Evolutionary conservation across 2,888 invertebrate species (phyloP), one percentile per base, ranked within the genome.

Genomic region (Mimas tiliae): DNA sequence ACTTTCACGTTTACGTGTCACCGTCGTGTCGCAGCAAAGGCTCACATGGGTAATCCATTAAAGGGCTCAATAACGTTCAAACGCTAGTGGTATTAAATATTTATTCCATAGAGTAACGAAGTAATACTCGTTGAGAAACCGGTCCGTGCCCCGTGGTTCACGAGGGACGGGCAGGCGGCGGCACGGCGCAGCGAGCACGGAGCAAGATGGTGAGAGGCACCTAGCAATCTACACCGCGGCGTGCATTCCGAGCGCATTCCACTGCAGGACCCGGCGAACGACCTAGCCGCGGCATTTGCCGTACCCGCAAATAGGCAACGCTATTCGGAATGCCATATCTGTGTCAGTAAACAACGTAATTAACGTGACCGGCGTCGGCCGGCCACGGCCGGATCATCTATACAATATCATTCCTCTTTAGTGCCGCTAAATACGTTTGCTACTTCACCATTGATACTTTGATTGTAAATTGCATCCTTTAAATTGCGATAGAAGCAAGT

Each of bases 201-300:
- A 65, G 73, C 67, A 72, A 74, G 75, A 72, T 70, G 77, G 83
- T 80, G 84, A 83, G 83, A 82, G 82, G 84, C 68, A 74, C 78
- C 73, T 75, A 78, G 82, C 83, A 79, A 79, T 84, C 81, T 83
- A 83, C 85, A 84, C 80, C 77, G 69, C 67, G 78, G 74, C 77
- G 72, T 83, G 86, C 88, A 89, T 88, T 85, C 85, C 87, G 86
- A 85, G 72, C 88, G 88, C 89, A 89, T 89, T 90, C 87, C 89
- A 72, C 71, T 65, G 69, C 69, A 66, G 68, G 63, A 72, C 69
- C 72, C 79, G 76, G 78, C 79, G 73, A 78, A 76, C 79, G 82
- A 84, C 81, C 83, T 79, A 82, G 74, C 74, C 73, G 73, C 75
- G 78, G 76, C 74, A 79, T 78, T 78, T 77, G 77, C 69, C 68